Percentiles rank a stretch among this genome's conserved stretches.
phyloP scores from a whole-genome alignment of 2,113 vertebrate genomes.

The Callithrix jacchus region DNA sequence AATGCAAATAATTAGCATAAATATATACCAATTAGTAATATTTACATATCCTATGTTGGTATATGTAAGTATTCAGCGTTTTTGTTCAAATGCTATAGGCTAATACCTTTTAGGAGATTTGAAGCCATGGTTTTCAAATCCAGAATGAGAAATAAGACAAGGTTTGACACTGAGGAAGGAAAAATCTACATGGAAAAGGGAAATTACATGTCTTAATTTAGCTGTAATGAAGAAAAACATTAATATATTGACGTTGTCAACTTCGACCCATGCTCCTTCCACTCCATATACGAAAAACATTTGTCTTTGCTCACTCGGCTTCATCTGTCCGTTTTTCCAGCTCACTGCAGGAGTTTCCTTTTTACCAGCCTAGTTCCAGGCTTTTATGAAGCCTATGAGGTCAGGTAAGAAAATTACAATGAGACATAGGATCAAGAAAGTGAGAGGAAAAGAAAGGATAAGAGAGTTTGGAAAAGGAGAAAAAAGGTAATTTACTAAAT shows the following conservation, averaged over 20 bases:
- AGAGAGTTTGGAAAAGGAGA: background rate
- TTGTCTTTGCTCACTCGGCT: background rate
- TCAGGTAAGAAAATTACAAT: background rate
- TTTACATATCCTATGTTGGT: no score
- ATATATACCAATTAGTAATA: background rate
- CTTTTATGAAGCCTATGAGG: background rate
- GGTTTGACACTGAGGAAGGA: background rate
- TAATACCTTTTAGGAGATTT: background rate
- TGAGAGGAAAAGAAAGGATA: background rate
- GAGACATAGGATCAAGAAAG: background rate
- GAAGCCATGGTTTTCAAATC: background rate
- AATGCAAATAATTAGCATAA: background rate
- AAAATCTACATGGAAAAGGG: background rate
- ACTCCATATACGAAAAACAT: background rate
- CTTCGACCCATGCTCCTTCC: background rate
- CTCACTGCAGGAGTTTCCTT: background rate
- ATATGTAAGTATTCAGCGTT: background rate
- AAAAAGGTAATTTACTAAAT: background rate
- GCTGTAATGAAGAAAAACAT: background rate
- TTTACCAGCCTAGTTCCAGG: background rate
- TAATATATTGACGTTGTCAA: background rate
- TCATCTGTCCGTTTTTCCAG: background rate
- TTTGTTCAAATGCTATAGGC: background rate
- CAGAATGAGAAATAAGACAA: constrained; percentile 5
- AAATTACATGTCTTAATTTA: background rate